Conservation (phyloP, 2,888 invertebrate genomes). For the Spisula subtruncata region DNA sequence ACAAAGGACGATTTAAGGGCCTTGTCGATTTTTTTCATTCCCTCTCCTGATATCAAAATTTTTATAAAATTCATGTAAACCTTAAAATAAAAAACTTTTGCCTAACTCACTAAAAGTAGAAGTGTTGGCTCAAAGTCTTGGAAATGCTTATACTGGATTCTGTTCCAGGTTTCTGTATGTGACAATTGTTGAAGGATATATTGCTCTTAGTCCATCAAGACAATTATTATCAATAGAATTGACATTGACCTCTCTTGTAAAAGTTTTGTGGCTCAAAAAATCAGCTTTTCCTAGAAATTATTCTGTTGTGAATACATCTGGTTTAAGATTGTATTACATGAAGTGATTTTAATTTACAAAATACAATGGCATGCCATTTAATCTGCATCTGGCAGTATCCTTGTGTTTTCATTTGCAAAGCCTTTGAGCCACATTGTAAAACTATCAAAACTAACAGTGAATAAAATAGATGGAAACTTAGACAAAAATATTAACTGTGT, state of each 20-base stretch:
- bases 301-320: background rate
- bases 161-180: background rate
- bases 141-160: background rate
- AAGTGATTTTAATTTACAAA: background rate
- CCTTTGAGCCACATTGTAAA: background rate
- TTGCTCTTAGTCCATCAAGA: background rate
- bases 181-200: background rate
- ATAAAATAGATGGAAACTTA: conserved; percentile 3
- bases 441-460: background rate
- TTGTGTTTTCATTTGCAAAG: conserved; percentile 1
- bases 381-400: background rate
- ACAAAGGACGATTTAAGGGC: too few species aligned
- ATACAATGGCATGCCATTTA: background rate
- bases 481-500: background rate
- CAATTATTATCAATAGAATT: too few species aligned
- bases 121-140: background rate
- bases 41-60: too few species aligned
- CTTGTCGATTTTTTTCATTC: too few species aligned
- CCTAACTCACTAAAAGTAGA: background rate
- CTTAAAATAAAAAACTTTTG: background rate
- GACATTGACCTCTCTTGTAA: background rate
- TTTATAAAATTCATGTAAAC: too few species aligned
- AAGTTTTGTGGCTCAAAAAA: background rate
- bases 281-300: background rate
- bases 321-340: background rate